Evolutionary conservation across 2,113 vertebrate genomes (phyloP).

Genomic region (Alaudala cheleensis): DNA sequence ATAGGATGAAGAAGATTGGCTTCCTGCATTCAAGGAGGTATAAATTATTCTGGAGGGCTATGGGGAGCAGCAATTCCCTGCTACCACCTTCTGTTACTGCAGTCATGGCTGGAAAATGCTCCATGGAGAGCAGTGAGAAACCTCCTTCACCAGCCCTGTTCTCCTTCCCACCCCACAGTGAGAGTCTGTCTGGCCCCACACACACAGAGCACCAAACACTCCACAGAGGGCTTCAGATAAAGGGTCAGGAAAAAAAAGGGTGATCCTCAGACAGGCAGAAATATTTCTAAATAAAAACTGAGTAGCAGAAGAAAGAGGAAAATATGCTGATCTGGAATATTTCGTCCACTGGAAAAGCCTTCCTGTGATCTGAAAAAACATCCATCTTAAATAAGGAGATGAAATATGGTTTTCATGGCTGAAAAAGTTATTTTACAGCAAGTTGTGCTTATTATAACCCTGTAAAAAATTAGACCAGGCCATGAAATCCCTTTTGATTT

Average conservation of each 20-base stretch:
- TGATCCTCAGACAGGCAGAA: neutral
- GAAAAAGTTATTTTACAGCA: neutral
- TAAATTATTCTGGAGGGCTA: neutral
- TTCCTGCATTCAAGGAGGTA: neutral
- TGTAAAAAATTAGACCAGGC: neutral
- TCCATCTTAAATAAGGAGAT: neutral
- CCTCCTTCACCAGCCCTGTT: neutral
- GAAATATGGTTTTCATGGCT: neutral
- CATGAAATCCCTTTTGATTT: neutral
- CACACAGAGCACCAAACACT: accelerated
- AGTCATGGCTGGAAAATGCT: neutral
- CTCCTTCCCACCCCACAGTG: neutral
- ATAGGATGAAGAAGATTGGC: neutral
- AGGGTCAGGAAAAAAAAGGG: neutral
- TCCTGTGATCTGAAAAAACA: neutral
- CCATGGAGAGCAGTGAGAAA: neutral
- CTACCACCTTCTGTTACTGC: neutral
- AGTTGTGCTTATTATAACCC: neutral
- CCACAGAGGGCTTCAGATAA: neutral
- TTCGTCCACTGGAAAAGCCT: neutral
- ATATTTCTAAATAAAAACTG: neutral
- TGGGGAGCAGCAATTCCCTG: neutral
- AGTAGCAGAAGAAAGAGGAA: neutral
- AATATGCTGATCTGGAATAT: neutral
- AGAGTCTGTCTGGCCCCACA: neutral